Percentiles rank a stretch among this genome's conserved stretches.
phyloP scores from a whole-genome alignment of 2,888 invertebrate genomes.

The Yponomeuta evonymella region DNA sequence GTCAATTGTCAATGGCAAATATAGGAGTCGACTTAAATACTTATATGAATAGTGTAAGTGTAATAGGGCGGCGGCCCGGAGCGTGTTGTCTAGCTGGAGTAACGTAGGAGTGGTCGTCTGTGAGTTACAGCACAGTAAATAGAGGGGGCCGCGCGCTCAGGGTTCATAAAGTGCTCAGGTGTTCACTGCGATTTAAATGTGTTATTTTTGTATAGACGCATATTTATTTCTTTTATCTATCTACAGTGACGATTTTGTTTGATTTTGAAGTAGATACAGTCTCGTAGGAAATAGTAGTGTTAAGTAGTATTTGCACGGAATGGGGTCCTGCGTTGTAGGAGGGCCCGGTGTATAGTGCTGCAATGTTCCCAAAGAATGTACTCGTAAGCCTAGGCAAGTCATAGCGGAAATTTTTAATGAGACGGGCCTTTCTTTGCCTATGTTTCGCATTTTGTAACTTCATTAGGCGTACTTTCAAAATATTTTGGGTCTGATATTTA shows the following conservation, averaged over 20 bases:
- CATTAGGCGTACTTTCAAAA: constrained; percentile 30
- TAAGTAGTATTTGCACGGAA: constrained; percentile 60
- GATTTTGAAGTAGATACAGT: constrained; percentile 45
- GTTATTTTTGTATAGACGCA: constrained; percentile 70
- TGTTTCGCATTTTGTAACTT: constrained; percentile 28
- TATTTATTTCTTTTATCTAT: constrained; percentile 64
- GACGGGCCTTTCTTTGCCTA: constrained; percentile 26
- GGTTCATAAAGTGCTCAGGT: constrained; percentile 56
- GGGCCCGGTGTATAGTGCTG: constrained; percentile 64
- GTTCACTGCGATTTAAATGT: constrained; percentile 65
- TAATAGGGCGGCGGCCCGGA: constrained; percentile 27
- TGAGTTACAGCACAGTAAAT: constrained; percentile 16
- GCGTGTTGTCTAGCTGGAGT: constrained; percentile 27
- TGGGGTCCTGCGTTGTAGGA: constrained; percentile 70
- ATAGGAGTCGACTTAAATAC: constrained; percentile 24
- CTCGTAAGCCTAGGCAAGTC: constrained; percentile 37
- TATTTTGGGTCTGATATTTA: constrained; percentile 42
- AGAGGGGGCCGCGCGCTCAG: constrained; percentile 17
- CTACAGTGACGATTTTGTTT: constrained; percentile 49
- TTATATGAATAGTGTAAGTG: constrained; percentile 11
- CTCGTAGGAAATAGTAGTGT: constrained; percentile 63
- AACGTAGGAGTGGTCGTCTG: constrained; percentile 20
- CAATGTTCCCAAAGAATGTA: constrained; percentile 70
- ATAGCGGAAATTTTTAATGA: constrained; percentile 27
- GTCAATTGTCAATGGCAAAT: constrained; percentile 51